Evolutionary conservation across 2,797 vertebrate genomes (phyloP).

Genomic region (Aldrovandia affinis): DNA sequence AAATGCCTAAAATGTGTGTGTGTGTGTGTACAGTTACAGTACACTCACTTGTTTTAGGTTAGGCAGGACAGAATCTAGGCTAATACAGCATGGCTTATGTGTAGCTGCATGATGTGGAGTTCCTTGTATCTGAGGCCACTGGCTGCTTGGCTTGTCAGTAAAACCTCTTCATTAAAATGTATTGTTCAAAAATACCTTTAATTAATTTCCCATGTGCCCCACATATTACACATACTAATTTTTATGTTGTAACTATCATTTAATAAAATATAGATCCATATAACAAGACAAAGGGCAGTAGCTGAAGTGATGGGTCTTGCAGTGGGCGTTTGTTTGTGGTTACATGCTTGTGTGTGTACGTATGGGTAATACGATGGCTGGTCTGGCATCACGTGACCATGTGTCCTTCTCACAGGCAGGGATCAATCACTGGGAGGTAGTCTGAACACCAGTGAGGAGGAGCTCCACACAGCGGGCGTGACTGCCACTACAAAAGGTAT

Average conservation of each 20-base stretch:
- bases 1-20: too few species aligned
- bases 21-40: too few species aligned
- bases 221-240: not conserved
- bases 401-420: constrained; percentile 64
- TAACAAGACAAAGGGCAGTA: not conserved
- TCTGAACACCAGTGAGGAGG: constrained; percentile 78
- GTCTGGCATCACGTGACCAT: not conserved
- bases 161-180: not conserved
- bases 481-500: constrained; percentile 71
- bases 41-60: too few species aligned
- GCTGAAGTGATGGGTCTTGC: not conserved
- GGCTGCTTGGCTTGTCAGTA: not conserved
- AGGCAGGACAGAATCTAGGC: too few species aligned
- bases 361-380: not conserved
- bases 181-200: not conserved
- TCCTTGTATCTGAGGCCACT: not conserved
- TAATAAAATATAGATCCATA: not conserved
- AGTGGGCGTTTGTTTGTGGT: not conserved
- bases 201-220: not conserved
- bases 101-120: too few species aligned
- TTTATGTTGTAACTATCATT: not conserved
- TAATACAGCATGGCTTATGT: too few species aligned
- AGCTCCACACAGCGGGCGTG: constrained; percentile 73
- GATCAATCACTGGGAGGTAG: constrained; percentile 77
- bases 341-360: not conserved